Evolutionary conservation across 2,888 invertebrate genomes (phyloP).

Genomic region (Luperina testacea): DNA sequence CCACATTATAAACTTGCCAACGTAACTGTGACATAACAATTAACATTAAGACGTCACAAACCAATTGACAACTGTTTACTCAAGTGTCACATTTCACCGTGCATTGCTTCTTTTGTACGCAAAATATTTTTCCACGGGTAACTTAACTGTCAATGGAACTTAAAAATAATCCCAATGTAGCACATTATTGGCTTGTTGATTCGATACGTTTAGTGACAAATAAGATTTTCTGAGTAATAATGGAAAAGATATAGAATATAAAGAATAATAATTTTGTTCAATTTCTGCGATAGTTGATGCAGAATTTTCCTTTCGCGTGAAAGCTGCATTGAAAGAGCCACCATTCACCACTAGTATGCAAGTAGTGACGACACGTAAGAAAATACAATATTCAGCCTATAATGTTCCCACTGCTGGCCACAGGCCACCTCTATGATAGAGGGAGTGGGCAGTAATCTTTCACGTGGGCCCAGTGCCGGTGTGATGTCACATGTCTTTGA

Average conservation of each 20-base stretch:
- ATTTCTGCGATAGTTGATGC: background rate
- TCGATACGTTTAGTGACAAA: slow-evolving; percentile 11
- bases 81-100: slow-evolving; percentile 35
- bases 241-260: background rate
- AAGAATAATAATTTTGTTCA: background rate
- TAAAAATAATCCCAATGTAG: background rate
- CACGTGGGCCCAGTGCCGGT: too few relatives aligned
- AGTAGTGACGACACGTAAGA: background rate
- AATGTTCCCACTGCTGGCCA: too few relatives aligned
- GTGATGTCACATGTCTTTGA: too few relatives aligned
- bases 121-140: background rate
- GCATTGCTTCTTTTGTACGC: background rate
- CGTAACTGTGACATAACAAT: slow-evolving; percentile 19
- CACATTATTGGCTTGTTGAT: slow-evolving; percentile 12
- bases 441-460: too few relatives aligned
- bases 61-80: slow-evolving; percentile 22
- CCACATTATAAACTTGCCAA: background rate
- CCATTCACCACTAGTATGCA: background rate
- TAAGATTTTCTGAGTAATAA: slow-evolving; percentile 6
- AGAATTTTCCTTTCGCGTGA: background rate
- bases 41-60: slow-evolving; percentile 37
- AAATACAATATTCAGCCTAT: too few relatives aligned
- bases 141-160: background rate
- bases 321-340: background rate
- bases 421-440: too few relatives aligned